Base-by-base conservation (phyloP, 2,113 vertebrate genomes). In the Microtus pennsylvanicus region DNA sequence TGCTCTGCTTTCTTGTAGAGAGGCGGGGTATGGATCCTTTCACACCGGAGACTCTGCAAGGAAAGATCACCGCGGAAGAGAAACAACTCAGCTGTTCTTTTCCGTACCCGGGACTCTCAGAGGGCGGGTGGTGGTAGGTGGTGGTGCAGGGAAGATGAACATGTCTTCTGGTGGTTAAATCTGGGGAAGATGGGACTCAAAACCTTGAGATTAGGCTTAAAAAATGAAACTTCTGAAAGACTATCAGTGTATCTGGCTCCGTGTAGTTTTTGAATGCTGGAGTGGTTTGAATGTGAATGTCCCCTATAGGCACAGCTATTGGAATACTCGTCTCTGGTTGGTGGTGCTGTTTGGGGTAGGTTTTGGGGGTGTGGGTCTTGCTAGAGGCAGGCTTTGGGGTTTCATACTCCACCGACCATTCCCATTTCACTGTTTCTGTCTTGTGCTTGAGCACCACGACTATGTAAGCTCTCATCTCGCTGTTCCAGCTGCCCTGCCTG, bases 191-290 rank as follows among this genome's bases (percentile, higher is more conserved):
- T 81, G 10, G 78, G 89, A 94, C 63, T 88, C 76, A 69, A 50
- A 42, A 24, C 63, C 92, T 96, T 89, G 67, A n/a, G 24, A 90
- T 35, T 38, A 78, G 38, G 69, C 55, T 75, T 11, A 45, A 96
- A 74, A 74, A 65, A 69, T 87, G 69, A 87, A 69, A 22, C 26
- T 33, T 47, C 17, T 35, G 45, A 86, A 80, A 88, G 45, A 69
- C 95, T 91, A 82, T 76, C 72, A 24, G 61, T 81, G 42, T 38
- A 55, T 77, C 88, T 78, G 47, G 35, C 21, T 80, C 63, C 63
- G 45, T 10, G 19, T 55, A 74, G 78, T 78, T 42, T 82, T 47
- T 74, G n/a, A 38, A 50, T 47, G 45, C 75, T 77, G 75, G 26
- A 12, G 14, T 30, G 26, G 26, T 30, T 76, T 47, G 26, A 77